These are phyloP conservation scores for Drosophila algonquin DNA, from an alignment of 2,888 invertebrate genomes.

Conservation along the genomic window DNA sequence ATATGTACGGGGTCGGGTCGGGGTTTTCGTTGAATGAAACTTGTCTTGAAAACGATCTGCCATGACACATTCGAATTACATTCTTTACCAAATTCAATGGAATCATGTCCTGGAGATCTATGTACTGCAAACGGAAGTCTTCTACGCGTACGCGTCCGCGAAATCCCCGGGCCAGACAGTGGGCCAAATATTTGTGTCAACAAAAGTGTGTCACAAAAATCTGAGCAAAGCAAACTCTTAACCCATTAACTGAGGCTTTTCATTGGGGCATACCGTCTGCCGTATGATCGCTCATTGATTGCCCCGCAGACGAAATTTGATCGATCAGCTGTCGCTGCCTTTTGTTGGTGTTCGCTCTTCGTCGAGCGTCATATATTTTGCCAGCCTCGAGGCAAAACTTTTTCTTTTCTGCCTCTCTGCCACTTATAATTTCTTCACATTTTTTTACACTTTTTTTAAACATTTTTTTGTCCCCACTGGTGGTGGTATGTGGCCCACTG, in stretches of 20 bases:
- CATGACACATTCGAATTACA: background rate
- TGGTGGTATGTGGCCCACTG: conserved; percentile 57
- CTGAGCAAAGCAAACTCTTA: conserved; percentile 67
- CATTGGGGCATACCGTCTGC: background rate
- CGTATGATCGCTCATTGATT: conserved; percentile 40
- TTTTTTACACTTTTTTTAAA: conserved; percentile 39
- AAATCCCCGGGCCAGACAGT: conserved; percentile 12
- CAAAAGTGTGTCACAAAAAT: conserved; percentile 68
- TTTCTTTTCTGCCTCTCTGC: conserved; percentile 34
- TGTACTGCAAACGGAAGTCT: too few relatives aligned
- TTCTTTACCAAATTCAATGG: too few relatives aligned
- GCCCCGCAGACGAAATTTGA: conserved; percentile 64
- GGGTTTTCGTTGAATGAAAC: background rate
- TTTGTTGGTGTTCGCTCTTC: background rate
- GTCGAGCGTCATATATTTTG: conserved; percentile 26
- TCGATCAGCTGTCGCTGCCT: conserved; percentile 57
- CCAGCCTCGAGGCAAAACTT: conserved; percentile 46
- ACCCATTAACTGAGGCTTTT: conserved; percentile 55
- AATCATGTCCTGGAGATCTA: too few relatives aligned
- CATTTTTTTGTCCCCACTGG: conserved; percentile 53
- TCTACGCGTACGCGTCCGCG: background rate
- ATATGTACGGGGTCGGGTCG: too few relatives aligned
- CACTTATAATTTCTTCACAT: conserved; percentile 58
- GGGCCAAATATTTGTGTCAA: conserved; percentile 33
- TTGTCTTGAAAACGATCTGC: too few relatives aligned